A percentile compares a stretch with the other conserved stretches of the same genome.
phyloP scores from a whole-genome alignment of 2,888 invertebrate genomes.

The Andrena minutula region DNA sequence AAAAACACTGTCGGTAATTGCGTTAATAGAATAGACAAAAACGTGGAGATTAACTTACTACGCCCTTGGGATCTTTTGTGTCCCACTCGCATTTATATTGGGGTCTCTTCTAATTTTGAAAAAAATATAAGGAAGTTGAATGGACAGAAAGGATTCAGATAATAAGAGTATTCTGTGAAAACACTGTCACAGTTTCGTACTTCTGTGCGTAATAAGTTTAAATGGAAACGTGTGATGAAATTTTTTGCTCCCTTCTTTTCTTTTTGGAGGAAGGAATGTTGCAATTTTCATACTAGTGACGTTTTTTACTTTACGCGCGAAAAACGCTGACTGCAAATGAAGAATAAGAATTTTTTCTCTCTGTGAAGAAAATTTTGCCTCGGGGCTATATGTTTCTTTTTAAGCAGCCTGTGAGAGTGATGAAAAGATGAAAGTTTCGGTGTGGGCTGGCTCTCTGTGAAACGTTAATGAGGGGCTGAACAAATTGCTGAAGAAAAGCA shows the following conservation, averaged over 20 bases:
- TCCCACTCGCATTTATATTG: neutral
- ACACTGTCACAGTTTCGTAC: neutral
- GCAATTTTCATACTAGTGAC: constrained; percentile 13
- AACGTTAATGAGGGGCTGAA: neutral
- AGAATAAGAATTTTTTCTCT: neutral
- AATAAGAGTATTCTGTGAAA: neutral
- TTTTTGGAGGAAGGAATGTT: neutral
- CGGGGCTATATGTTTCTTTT: neutral
- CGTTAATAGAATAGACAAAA: no score
- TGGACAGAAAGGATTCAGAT: no score
- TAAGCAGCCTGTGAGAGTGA: neutral
- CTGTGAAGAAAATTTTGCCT: constrained; percentile 2
- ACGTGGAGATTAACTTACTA: no score
- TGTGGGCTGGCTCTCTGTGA: neutral
- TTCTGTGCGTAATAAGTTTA: neutral
- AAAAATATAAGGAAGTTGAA: no score
- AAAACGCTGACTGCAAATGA: constrained; percentile 19
- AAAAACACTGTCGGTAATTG: no score
- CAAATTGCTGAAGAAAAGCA: neutral
- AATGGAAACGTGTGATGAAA: neutral
- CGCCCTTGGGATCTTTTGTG: no score
- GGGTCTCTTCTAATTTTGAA: no score
- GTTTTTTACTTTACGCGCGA: neutral
- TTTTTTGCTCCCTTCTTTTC: neutral
- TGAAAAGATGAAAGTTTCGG: constrained; percentile 4